A percentile compares a stretch with the other conserved stretches of the same genome.
Evolutionary conservation across 30 jellyfish, hydroid and myxozoan genomes (phyloP).

Genomic region (Nemopilema nomurai): DNA sequence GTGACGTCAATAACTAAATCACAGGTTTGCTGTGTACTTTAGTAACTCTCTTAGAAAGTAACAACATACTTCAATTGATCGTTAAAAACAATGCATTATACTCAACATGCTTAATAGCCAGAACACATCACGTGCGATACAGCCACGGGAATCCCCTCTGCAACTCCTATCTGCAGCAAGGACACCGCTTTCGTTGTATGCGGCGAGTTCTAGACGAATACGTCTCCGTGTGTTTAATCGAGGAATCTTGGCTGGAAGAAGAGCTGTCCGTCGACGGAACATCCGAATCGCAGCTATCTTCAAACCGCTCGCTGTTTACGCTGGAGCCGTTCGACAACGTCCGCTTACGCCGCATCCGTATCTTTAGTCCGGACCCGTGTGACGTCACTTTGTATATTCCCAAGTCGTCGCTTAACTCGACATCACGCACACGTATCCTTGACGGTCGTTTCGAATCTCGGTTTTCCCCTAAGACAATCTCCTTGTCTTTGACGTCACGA

Average conservation of each 20-base stretch:
- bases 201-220: conserved; percentile 78
- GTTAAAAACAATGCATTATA: background rate
- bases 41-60: background rate
- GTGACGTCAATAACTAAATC: background rate
- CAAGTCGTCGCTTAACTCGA: background rate
- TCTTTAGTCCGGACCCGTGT: conserved; percentile 69
- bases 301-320: conserved; percentile 63
- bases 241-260: conserved; percentile 27
- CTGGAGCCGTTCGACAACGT: conserved; percentile 56
- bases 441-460: background rate
- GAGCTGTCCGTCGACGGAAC: conserved; percentile 19
- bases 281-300: conserved; percentile 57
- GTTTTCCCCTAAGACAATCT: background rate
- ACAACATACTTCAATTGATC: background rate
- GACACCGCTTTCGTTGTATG: conserved; percentile 49
- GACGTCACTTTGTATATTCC: conserved; percentile 58
- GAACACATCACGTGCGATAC: background rate
- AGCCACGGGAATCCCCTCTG: background rate
- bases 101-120: background rate
- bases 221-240: conserved; percentile 9
- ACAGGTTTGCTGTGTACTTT: background rate
- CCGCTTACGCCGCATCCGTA: conserved; percentile 63
- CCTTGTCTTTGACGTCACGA: background rate
- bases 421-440: conserved; percentile 13
- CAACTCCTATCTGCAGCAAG: conserved; percentile 61